A percentile compares a stretch with the other conserved stretches of the same genome.
Evolutionary conservation across 1,140 invertebrate species (phyloP).

Genomic region (Triops longicaudatus): DNA sequence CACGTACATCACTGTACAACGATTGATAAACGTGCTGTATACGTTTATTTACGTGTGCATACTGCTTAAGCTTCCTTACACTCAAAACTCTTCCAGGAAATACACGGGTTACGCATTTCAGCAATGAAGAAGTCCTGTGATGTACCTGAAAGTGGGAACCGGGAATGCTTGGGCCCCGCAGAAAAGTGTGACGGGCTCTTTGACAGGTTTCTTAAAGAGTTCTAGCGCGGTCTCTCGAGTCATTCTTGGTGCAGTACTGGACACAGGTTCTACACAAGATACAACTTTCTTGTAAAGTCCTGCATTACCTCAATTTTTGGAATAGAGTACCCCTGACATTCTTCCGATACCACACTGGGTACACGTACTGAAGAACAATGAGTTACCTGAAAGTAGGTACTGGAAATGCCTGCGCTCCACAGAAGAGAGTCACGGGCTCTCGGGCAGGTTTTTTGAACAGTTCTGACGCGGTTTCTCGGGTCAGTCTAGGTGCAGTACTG

Average conservation of each 20-base stretch:
- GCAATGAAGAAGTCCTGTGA: no score
- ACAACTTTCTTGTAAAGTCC: neutral
- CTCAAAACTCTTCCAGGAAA: no score
- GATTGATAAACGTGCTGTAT: no score
- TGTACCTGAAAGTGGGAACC: slow-evolving; percentile 33
- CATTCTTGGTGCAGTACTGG: slow-evolving; percentile 35
- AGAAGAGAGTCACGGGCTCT: slow-evolving; percentile 38
- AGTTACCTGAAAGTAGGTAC: slow-evolving; percentile 33
- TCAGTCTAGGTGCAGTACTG: slow-evolving; percentile 34
- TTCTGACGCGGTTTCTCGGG: slow-evolving; percentile 20
- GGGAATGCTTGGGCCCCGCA: slow-evolving; percentile 42
- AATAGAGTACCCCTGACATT: neutral
- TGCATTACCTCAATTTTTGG: neutral
- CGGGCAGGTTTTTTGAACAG: slow-evolving; percentile 16
- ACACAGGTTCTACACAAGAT: slow-evolving; percentile 33
- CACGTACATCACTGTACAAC: no score
- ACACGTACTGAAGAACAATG: neutral
- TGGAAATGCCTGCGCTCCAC: slow-evolving; percentile 41
- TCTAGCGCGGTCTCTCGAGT: slow-evolving; percentile 23
- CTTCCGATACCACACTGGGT: no score
- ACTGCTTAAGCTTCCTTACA: no score
- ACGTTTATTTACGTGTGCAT: no score
- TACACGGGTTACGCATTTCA: no score
- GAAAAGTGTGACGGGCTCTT: slow-evolving; percentile 36
- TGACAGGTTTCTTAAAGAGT: slow-evolving; percentile 16